Percentiles rank a stretch among this genome's conserved stretches.
phyloP scores from a whole-genome alignment of 2,888 invertebrate species.

The Ectobius pallidus region DNA sequence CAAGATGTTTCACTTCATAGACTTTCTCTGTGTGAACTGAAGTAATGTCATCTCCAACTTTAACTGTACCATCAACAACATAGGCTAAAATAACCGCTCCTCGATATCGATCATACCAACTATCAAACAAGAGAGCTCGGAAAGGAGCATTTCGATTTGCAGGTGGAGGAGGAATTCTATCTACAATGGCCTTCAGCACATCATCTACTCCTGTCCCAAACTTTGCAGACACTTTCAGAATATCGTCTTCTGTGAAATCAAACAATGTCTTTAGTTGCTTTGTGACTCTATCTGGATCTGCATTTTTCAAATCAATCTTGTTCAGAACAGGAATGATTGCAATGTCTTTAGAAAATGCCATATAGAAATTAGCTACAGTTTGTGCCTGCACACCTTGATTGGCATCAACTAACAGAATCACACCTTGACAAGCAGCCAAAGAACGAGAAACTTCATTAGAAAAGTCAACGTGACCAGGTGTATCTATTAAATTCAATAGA shows the following conservation, averaged over 20 bases:
- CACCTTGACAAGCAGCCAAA: slow-evolving; percentile 92
- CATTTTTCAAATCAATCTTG: slow-evolving; percentile 94
- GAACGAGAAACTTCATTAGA: slow-evolving; percentile 91
- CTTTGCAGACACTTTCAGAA: slow-evolving; percentile 91
- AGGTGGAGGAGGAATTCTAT: slow-evolving; percentile 76
- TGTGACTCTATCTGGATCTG: slow-evolving; percentile 82
- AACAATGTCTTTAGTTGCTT: slow-evolving; percentile 82
- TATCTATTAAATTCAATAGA: slow-evolving; percentile 94
- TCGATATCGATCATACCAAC: slow-evolving; percentile 89
- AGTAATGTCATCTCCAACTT: slow-evolving; percentile 76
- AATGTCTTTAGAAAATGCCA: slow-evolving; percentile 84
- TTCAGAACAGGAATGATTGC: slow-evolving; percentile 91
- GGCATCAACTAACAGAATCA: slow-evolving; percentile 92
- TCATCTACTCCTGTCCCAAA: slow-evolving; percentile 81
- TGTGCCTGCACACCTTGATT: slow-evolving; percentile 97
- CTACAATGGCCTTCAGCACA: slow-evolving; percentile 78
- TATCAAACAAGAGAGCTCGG: slow-evolving; percentile 88
- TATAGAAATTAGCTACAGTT: slow-evolving; percentile 94
- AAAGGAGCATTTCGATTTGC: slow-evolving; percentile 67
- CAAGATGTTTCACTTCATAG: slow-evolving; percentile 80
- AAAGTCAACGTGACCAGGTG: slow-evolving; percentile 98
- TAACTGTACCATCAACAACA: slow-evolving; percentile 76
- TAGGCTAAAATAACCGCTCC: slow-evolving; percentile 81
- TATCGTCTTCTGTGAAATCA: slow-evolving; percentile 72
- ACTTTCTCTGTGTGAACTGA: slow-evolving; percentile 72